Base-by-base conservation (phyloP, 2,113 vertebrate species). In the Calidris pugnax region DNA sequence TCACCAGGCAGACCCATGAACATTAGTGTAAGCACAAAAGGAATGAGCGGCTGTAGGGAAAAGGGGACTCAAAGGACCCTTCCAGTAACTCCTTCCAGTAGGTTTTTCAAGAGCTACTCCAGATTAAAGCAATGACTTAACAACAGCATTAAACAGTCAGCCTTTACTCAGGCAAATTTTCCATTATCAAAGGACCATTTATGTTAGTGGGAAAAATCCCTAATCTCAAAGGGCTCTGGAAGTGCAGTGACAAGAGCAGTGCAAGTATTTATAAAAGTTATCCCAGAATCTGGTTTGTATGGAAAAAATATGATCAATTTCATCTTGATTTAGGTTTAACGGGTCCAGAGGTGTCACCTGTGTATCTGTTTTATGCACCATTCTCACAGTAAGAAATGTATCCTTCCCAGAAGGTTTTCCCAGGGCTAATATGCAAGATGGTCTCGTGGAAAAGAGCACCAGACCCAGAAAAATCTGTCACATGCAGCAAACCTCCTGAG, bases 41-140 rank as follows among this genome's bases (percentile, higher is more conserved):
- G 71, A 93, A 93, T 63, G 43, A 93, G 55, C 75, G 41, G 53
- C 74, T 93, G 13, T 48, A 73, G 69, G 62, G 37, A 56, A 93
- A 90, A 86, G 20, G 10, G 37, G 48, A 89, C 51, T 57, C 37
- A 82, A 93, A 96, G 41, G 84, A 91, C 87, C 81, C 74, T 87
- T 95, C 78, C 69, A 95, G 86, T 86, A 83, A 87, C 74, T 93
- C 83, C 86, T 90, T 90, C 69, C 60, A 87, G 47, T 12, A 96
- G 56, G 78, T 72, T 89, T 81, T 96, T 96, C 66, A 89, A 96
- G 84, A 87, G 35, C 51, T 82, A 53, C 73, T 30, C 66, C 94
- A 87, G 80, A 95, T 95, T 89, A 96, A 95, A 96, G 89, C 45
- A 75, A 82, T 87, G 91, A 93, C 74, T 96, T 91, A 96, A 96